Evolutionary conservation across 1,140 invertebrate species (phyloP).

Genomic region (Brachionus asplanchnoidis): DNA sequence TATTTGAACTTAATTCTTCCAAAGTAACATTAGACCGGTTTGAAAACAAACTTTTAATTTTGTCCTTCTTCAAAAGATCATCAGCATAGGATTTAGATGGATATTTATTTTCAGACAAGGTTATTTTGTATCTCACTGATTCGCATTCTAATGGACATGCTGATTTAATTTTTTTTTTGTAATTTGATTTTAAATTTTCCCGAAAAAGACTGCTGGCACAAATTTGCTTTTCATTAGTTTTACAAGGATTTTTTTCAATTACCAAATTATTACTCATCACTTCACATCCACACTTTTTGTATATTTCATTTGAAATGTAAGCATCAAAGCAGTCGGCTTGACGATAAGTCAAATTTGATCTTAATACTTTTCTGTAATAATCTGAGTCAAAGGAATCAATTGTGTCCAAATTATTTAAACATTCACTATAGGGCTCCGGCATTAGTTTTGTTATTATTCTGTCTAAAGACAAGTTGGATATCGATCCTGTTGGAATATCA

Average conservation of each 20-base stretch:
- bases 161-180: neutral
- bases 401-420: neutral
- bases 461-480: neutral
- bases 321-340: neutral
- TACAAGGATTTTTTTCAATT: neutral
- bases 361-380: neutral
- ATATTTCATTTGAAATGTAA: neutral
- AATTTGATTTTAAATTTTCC: neutral
- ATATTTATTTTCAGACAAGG: neutral
- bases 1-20: neutral
- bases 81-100: neutral
- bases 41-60: neutral
- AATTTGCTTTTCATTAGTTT: neutral
- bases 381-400: neutral
- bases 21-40: neutral
- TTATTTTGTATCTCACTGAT: neutral
- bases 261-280: neutral
- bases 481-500: neutral
- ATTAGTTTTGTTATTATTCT: neutral
- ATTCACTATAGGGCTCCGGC: slow-evolving; percentile 1
- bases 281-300: neutral
- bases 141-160: neutral
- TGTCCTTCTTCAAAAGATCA: neutral
- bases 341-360: neutral
- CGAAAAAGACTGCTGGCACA: neutral